These are phyloP conservation scores for Phorcus lineatus DNA, from an alignment of 2,888 invertebrate species.

Conservation along the genomic window DNA sequence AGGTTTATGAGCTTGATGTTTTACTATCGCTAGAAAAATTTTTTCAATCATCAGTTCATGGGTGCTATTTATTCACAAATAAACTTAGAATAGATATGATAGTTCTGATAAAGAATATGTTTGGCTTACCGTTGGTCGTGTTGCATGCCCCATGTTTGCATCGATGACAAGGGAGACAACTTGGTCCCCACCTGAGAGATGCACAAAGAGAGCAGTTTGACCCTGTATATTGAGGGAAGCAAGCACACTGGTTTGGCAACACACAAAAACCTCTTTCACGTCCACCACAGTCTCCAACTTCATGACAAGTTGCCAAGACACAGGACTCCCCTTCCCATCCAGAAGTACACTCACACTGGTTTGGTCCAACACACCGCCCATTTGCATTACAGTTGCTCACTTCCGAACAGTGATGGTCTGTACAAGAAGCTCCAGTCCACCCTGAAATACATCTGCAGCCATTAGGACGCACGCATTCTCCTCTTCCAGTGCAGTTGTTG, in stretches of 20 bases:
- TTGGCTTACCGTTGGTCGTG: not conserved
- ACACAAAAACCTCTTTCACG: constrained; percentile 12
- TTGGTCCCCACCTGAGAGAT: constrained; percentile 6
- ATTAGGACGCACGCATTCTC: constrained; percentile 42
- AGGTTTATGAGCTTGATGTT: too few relatives aligned
- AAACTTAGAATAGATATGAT: too few relatives aligned
- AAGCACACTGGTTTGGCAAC: constrained; percentile 3
- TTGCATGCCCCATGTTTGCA: constrained; percentile 25
- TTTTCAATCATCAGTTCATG: too few relatives aligned
- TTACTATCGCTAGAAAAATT: too few relatives aligned
- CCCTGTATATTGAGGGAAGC: constrained; percentile 30
- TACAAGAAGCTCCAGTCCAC: constrained; percentile 32
- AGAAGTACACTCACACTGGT: constrained; percentile 41
- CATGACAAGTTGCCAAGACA: constrained; percentile 39
- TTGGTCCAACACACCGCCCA: constrained; percentile 49
- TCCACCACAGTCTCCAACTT: not conserved
- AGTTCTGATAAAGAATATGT: too few relatives aligned
- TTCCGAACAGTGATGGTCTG: constrained; percentile 38
- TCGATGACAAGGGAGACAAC: constrained; percentile 25
- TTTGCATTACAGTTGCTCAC: constrained; percentile 44
- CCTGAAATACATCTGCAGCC: constrained; percentile 40
- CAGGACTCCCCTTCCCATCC: constrained; percentile 47
- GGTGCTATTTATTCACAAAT: too few relatives aligned
- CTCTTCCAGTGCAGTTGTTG: constrained; percentile 38
- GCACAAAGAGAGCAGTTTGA: constrained; percentile 27